Percentiles rank a stretch among this genome's conserved stretches.
These are phyloP conservation scores for Pachydiplax longipennis DNA, from an alignment of 2,888 invertebrate species.

Conservation along the genomic window DNA sequence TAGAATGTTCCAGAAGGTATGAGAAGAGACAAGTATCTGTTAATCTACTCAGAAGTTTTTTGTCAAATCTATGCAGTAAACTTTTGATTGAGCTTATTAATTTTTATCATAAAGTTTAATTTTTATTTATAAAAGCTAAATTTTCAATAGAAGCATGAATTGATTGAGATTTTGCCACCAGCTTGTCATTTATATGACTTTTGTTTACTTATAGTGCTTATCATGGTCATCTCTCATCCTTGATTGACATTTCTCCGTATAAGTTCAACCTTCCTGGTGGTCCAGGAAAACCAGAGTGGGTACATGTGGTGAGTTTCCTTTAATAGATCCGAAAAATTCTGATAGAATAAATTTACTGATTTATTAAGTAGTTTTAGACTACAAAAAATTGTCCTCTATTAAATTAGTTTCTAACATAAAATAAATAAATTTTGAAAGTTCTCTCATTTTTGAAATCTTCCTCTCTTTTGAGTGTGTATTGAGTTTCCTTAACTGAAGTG, in stretches of 20 bases:
- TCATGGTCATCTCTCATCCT: conserved; percentile 95
- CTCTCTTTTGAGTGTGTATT: too few species aligned
- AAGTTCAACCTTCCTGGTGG: conserved; percentile 92
- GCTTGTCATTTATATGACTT: not conserved
- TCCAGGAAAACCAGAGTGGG: conserved; percentile 82
- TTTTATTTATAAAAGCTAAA: too few species aligned
- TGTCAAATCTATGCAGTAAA: not conserved
- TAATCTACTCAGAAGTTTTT: not conserved
- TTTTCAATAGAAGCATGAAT: too few species aligned
- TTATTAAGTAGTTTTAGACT: not conserved
- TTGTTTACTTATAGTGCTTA: conserved; percentile 80
- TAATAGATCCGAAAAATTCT: conserved; percentile 36
- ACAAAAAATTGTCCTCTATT: too few species aligned
- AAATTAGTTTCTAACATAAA: too few species aligned
- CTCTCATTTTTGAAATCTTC: too few species aligned
- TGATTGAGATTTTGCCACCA: not conserved
- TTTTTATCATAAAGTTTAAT: too few species aligned
- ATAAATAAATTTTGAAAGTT: too few species aligned
- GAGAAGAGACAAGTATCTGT: not conserved
- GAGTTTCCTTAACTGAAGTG: too few species aligned
- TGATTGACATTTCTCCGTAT: conserved; percentile 98
- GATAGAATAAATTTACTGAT: not conserved
- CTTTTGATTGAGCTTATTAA: too few species aligned
- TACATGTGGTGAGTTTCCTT: conserved; percentile 79
- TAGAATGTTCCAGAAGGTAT: not conserved